A percentile compares a stretch with the other conserved stretches of the same genome.
These are phyloP conservation scores for Bradypus variegatus DNA, from an alignment of 2,797 vertebrate species.

Conservation along the genomic window DNA sequence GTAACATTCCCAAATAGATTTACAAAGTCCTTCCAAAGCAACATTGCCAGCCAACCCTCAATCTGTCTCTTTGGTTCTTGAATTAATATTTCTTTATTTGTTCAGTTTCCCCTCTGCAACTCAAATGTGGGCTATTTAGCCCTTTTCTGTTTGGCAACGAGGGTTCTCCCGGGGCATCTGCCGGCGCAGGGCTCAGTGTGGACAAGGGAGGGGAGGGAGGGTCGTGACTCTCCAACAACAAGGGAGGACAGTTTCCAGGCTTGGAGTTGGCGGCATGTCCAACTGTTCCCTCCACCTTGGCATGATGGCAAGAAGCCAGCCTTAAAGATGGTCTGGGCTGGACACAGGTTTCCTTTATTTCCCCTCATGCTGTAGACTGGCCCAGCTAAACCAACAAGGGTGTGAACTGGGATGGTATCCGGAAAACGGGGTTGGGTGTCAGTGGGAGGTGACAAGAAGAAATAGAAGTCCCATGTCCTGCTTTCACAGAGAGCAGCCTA, in stretches of 20 bases:
- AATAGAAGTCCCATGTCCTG: not conserved
- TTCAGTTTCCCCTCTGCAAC: constrained; percentile 1
- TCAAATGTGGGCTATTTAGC: not conserved
- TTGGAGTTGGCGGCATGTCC: not conserved
- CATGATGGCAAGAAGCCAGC: not conserved
- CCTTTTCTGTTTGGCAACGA: constrained; percentile 7
- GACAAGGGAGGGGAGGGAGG: not conserved
- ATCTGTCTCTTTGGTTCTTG: not conserved
- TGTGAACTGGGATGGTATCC: not conserved
- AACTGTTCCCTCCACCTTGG: not conserved
- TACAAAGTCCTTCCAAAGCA: constrained; percentile 13
- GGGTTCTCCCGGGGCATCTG: not conserved
- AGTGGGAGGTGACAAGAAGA: not conserved
- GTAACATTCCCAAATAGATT: not conserved
- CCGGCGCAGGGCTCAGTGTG: not conserved
- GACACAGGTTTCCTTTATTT: not conserved
- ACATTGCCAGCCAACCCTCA: not conserved
- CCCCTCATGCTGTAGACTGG: not conserved
- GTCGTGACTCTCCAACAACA: not conserved
- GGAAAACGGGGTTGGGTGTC: not conserved
- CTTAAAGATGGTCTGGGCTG: not conserved
- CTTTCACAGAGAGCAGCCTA: not conserved
- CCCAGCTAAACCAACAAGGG: not conserved
- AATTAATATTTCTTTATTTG: constrained; percentile 42
- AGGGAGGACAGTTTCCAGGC: not conserved